Base-by-base conservation (phyloP, 2,888 invertebrate species). In the Idaea straminata region DNA sequence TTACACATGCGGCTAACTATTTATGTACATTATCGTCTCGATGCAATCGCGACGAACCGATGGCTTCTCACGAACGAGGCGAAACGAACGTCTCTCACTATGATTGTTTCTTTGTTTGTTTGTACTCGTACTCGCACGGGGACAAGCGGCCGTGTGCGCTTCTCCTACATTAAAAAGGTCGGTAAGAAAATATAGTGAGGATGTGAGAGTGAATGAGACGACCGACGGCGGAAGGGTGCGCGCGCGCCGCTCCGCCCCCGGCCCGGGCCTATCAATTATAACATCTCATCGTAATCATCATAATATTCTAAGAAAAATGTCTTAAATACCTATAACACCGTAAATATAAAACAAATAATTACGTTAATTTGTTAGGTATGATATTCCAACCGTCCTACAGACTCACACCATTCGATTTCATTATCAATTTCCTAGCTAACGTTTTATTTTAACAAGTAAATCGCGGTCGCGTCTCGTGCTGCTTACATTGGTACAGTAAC, bases 351-450 rank as follows among this genome's bases (percentile, higher is more conserved):
- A 92, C 91, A 90, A 92, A 92, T 90, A 88, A 89, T 92, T 91
- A 92, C 88, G 91, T 92, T 91, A 91, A 88, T 90, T 92, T 91
- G 91, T 92, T 90, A 91, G 92, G 92, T 92, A 92, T 92, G 92
- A 92, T 90, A 87, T 86, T 86, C 88, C 89, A 86, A 91, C 88
- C 88, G 91, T 91, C 90, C 87, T 89, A 89, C 80, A 89, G 90
- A 91, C 89, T 87, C 91, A 92, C 91, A 91, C 92, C 91, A 88
- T 86, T 91, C 87, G 91, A 88, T 92, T 91, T 92, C 84, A 91
- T 92, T 91, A 91, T 92, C 92, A 92, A 91, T 92, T 92, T 92
- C 92, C 92, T 92, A 92, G 92, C 92, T 92, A 92, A 92, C 88
- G 89, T 90, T 91, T 59, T 16, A 25, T 59, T 85, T 88, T 88